A percentile compares a stretch with the other conserved stretches of the same genome.
Conservation (phyloP, 1,140 invertebrate genomes). For the Leguminivora glycinivorella region DNA sequence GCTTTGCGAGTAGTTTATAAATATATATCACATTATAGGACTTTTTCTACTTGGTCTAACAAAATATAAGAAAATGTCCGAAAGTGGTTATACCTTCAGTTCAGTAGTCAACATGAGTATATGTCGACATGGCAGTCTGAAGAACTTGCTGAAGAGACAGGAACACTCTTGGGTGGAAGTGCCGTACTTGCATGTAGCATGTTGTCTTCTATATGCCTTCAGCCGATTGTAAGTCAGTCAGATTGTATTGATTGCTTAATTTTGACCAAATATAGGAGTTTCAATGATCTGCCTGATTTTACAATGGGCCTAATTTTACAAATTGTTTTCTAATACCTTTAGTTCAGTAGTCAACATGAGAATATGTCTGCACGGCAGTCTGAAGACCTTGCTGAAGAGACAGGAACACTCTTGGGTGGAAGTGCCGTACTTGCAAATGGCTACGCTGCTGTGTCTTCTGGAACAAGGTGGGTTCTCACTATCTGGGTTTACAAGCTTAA, state of each 20-base stretch:
- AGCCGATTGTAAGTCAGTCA: too few species aligned
- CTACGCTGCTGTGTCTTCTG: conserved; percentile 66
- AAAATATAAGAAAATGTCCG: too few species aligned
- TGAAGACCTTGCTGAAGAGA: conserved; percentile 75
- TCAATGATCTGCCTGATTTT: too few species aligned
- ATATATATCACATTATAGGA: too few species aligned
- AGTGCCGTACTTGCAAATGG: conserved; percentile 73
- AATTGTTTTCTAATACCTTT: too few species aligned
- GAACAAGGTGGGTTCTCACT: conserved; percentile 30
- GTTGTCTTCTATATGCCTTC: conserved; percentile 48
- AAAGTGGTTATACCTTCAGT: conserved; percentile 57
- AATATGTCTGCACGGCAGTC: conserved; percentile 72
- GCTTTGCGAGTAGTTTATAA: too few species aligned
- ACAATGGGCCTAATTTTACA: too few species aligned
- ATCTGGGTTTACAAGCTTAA: background rate
- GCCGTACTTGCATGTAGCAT: conserved; percentile 73
- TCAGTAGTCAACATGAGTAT: conserved; percentile 77
- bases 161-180: conserved; percentile 76
- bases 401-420: conserved; percentile 76
- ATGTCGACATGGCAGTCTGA: conserved; percentile 70
- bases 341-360: conserved; percentile 76
- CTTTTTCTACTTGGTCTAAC: too few species aligned
- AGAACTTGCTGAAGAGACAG: conserved; percentile 75
- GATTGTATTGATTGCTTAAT: too few species aligned
- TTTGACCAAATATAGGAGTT: too few species aligned